Base-by-base conservation (phyloP, 1,140 invertebrate species). In the Orius insidiosus region DNA sequence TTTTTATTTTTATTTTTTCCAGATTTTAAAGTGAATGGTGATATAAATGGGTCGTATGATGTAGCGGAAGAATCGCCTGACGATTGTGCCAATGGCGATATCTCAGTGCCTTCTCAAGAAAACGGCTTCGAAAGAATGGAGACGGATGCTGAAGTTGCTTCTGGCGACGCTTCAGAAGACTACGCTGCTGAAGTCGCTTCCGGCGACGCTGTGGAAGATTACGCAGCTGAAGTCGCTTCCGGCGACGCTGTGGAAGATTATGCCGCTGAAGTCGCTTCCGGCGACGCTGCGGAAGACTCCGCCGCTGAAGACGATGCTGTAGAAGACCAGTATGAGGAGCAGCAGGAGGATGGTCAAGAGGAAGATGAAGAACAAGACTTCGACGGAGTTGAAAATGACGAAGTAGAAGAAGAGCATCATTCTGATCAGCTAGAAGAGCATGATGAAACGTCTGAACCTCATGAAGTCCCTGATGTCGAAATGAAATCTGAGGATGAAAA, bases 21-120 rank as follows among this genome's bases (percentile, higher is more conserved):
- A 62, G 60, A 55, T 35, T 35, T 35, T 11, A 52, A 56, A 45
- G 33, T 63, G 42, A 67, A 67, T 56, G 65, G 63, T 24, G 63
- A 64, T 46, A 19, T 64, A 42, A 62, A 62, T 54, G 61, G 60
- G 36, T 56, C 55, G 34, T 45, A 46, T 30, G 54, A 55, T 32
- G 50, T 55, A 43, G 34, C 32, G 1, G 39, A 45, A 47, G 48
- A 52, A 50, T 52, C 48, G 4, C 48, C 55, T 10, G 52, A 47
- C 19, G 46, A 53, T 13, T 44, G 51, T 14, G 54, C 58, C 53
- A 50, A 51, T 10, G 56, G 54, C 10, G 55, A 55, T 42, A 13
- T 31, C 38, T 34, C 50, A 48, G n/a, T n/a, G n/a, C n/a, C n/a
- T n/a, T n/a, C n/a, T n/a, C n/a, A 13, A 13, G 46, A 48, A 31